These are phyloP conservation scores for Cyanistes caeruleus DNA, from an alignment of 2,113 vertebrate species.

Conservation along the genomic window DNA sequence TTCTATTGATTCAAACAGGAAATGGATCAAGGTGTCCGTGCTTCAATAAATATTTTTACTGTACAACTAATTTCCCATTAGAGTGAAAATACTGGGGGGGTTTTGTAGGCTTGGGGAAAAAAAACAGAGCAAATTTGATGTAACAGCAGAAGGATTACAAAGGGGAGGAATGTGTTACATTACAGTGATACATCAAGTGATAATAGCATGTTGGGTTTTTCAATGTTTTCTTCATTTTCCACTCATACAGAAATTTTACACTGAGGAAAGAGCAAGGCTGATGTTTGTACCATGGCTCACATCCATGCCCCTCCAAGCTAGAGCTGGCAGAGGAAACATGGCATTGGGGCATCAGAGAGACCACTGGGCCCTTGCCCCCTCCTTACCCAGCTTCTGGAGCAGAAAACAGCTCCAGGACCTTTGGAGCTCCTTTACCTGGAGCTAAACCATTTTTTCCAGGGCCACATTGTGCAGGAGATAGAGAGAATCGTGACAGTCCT, in stretches of 20 bases:
- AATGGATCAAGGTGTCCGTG: not conserved
- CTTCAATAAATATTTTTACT: not conserved
- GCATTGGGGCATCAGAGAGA: not conserved
- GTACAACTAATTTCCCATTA: not conserved
- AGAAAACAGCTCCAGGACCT: not conserved
- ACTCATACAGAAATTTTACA: not conserved
- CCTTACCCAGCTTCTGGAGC: not conserved
- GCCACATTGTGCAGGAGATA: not conserved
- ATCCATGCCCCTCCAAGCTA: not conserved
- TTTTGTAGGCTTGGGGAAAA: rapidly evolving
- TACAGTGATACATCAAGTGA: not conserved
- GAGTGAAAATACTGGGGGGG: not conserved
- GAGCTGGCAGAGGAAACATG: not conserved
- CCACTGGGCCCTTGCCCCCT: not conserved
- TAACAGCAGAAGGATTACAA: not conserved
- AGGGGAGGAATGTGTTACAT: not conserved
- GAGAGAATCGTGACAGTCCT: not conserved
- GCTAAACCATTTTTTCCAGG: not conserved
- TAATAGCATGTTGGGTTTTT: not conserved
- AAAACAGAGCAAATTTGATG: not conserved
- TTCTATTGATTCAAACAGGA: not conserved
- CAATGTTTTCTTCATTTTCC: not conserved
- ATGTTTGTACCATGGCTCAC: not conserved
- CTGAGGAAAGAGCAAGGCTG: not conserved
- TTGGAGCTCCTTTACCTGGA: not conserved